These are phyloP conservation scores for Campoplex capitator DNA, from an alignment of 2,888 invertebrate species.

Conservation along the genomic window DNA sequence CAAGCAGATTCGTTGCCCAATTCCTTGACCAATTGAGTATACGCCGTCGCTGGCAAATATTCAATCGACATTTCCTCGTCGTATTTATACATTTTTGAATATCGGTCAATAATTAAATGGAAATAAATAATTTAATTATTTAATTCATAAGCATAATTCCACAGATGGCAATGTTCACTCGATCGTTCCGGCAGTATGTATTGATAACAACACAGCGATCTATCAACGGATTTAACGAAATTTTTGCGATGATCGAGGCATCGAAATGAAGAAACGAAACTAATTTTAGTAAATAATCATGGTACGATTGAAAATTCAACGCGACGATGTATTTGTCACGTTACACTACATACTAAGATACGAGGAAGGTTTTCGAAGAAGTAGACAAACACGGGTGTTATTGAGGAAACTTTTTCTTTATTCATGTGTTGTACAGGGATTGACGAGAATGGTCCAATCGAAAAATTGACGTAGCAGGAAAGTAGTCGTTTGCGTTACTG, in stretches of 20 bases:
- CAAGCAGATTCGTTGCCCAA: constrained; percentile 65
- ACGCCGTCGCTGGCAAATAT: constrained; percentile 71
- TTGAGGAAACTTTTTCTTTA: constrained; percentile 14
- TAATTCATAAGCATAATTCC: background rate
- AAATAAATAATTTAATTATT: background rate
- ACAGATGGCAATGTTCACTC: background rate
- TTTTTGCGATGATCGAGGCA: background rate
- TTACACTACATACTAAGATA: background rate
- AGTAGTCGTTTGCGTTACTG: background rate
- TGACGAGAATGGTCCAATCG: background rate
- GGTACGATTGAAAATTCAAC: background rate
- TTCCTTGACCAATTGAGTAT: constrained; percentile 75
- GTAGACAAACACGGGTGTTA: background rate
- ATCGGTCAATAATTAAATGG: constrained; percentile 63
- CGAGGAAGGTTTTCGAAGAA: background rate
- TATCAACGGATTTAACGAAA: background rate
- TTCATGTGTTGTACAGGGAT: background rate
- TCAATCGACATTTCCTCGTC: constrained; percentile 73
- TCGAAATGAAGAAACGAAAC: background rate
- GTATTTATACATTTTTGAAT: constrained; percentile 71
- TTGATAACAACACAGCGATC: background rate
- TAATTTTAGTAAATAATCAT: background rate
- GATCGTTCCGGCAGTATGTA: background rate
- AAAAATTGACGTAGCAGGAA: background rate
- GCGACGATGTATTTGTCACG: background rate